Conservation (phyloP, 2,888 invertebrate species). For the Stegophylla sp. region DNA sequence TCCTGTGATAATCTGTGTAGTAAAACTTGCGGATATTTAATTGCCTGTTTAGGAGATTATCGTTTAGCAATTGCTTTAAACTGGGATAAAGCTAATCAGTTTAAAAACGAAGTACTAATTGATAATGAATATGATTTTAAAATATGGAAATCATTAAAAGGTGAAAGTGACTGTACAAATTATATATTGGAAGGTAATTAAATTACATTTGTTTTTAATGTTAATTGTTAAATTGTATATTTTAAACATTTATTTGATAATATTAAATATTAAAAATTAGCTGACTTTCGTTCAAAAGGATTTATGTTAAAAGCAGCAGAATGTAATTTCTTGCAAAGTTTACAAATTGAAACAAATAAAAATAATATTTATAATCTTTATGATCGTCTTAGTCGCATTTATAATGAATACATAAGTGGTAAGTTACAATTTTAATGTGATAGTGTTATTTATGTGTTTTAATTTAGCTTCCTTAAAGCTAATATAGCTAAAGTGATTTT, state of each 20-base stretch:
- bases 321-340: conserved; percentile 74
- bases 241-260: no score
- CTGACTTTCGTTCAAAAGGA: no score
- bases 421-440: not conserved
- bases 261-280: no score
- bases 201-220: not conserved
- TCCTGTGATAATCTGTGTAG: conserved; percentile 67
- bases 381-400: conserved; percentile 77
- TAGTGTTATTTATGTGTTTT: no score
- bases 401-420: conserved; percentile 75
- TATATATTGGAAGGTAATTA: not conserved
- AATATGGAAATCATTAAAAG: conserved; percentile 64
- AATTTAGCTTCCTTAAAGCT: no score
- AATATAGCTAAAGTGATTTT: no score
- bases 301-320: conserved; percentile 51
- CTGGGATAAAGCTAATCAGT: conserved; percentile 70
- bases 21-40: conserved; percentile 73
- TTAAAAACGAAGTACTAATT: conserved; percentile 61
- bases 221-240: no score
- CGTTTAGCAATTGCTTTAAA: conserved; percentile 78
- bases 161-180: conserved; percentile 66
- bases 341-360: conserved; percentile 67
- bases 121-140: conserved; percentile 67
- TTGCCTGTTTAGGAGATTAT: conserved; percentile 81
- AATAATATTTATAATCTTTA: conserved; percentile 68